These are phyloP conservation scores for Pantala flavescens DNA, from an alignment of 1,140 invertebrate genomes.

Conservation along the genomic window DNA sequence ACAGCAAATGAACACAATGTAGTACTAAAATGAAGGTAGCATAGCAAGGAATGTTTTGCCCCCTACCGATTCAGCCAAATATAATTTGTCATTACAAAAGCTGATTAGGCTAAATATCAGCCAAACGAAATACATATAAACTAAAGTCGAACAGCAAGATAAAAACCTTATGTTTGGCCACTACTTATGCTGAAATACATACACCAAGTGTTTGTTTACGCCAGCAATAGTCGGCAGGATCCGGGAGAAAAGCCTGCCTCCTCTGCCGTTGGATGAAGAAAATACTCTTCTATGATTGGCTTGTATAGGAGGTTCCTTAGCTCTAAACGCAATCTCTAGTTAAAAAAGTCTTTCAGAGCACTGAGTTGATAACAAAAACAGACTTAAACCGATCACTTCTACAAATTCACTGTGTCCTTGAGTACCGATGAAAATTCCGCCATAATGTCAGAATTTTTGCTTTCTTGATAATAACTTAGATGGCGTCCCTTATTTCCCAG, in stretches of 20 bases:
- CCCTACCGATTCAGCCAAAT: neutral
- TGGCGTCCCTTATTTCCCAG: constrained; percentile 22
- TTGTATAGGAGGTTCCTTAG: neutral
- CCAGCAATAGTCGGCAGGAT: constrained; percentile 18
- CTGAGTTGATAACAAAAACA: neutral
- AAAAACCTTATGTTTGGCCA: too few relatives aligned
- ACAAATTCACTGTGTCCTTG: constrained; percentile 21
- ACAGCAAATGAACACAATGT: neutral
- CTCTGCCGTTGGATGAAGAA: constrained; percentile 18
- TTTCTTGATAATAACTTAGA: constrained; percentile 22
- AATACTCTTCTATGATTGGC: constrained; percentile 14
- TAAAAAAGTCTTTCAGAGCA: neutral
- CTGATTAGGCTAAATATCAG: constrained; percentile 4
- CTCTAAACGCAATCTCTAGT: neutral
- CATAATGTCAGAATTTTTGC: constrained; percentile 23
- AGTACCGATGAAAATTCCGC: constrained; percentile 22
- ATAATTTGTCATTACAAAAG: neutral
- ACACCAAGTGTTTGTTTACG: constrained; percentile 21
- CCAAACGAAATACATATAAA: neutral
- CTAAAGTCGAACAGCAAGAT: too few relatives aligned
- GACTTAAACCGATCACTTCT: constrained; percentile 13
- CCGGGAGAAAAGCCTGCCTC: constrained; percentile 19
- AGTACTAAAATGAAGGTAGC: neutral
- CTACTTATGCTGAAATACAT: constrained; percentile 11
- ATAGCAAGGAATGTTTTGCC: neutral